Percentiles rank a stretch among this genome's conserved stretches.
phyloP scores from a whole-genome alignment of 2,888 invertebrate genomes.

The Bursaphelenchus okinawaensis region DNA sequence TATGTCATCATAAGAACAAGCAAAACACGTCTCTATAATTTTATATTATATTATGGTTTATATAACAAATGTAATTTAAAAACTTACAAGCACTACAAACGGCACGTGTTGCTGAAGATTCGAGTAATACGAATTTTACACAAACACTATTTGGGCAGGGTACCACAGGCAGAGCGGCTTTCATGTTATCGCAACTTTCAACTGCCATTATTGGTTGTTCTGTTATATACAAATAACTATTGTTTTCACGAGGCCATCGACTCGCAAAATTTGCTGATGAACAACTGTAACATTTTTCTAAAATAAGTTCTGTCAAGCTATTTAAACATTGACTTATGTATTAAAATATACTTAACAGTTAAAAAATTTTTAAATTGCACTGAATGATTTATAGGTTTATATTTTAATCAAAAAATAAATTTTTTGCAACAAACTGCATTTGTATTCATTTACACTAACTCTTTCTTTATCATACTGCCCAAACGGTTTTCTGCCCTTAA shows the following conservation, averaged over 20 bases:
- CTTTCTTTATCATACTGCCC: no score
- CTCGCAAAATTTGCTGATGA: constrained; percentile 37
- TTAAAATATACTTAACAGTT: neutral
- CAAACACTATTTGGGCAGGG: constrained; percentile 42
- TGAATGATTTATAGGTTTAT: no score
- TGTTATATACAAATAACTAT: constrained; percentile 34
- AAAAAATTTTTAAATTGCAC: no score
- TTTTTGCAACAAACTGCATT: no score
- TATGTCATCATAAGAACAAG: neutral
- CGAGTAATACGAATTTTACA: constrained; percentile 47
- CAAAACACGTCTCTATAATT: neutral
- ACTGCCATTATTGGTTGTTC: constrained; percentile 39
- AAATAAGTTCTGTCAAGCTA: no score
- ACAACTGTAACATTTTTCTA: constrained; percentile 47
- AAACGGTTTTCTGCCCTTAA: no score
- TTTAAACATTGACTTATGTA: neutral
- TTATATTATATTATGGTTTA: neutral
- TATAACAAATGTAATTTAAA: neutral
- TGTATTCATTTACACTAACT: no score
- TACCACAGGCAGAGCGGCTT: constrained; percentile 27
- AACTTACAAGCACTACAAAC: constrained; percentile 38
- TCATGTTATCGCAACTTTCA: constrained; percentile 34
- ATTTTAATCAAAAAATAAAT: no score
- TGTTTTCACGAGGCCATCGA: constrained; percentile 40
- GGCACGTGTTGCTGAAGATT: constrained; percentile 40